Evolutionary conservation across 2,113 vertebrate species (phyloP).

Genomic region (Proterorhinus semilunaris): DNA sequence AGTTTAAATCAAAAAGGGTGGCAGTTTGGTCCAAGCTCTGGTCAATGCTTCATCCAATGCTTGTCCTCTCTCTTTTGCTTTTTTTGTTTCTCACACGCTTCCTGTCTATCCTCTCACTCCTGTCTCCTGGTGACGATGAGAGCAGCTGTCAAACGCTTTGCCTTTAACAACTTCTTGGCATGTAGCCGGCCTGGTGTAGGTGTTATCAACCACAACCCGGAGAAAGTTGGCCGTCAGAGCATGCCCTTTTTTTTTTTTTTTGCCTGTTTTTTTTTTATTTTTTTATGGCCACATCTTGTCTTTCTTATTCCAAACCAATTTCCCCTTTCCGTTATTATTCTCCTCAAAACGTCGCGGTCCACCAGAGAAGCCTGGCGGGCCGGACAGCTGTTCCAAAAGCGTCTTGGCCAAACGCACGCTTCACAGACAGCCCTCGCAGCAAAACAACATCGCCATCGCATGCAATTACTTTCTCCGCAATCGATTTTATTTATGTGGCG

Average conservation of each 20-base stretch:
- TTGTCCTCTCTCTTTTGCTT: constrained; percentile 17
- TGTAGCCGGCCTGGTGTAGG: constrained; percentile 40
- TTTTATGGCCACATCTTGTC: constrained; percentile 36
- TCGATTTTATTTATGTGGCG: constrained; percentile 48
- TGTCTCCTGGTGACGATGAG: constrained; percentile 16
- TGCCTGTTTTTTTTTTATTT: constrained; percentile 30
- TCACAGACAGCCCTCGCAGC: constrained; percentile 21
- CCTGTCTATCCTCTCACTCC: constrained; percentile 16
- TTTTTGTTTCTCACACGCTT: constrained; percentile 16
- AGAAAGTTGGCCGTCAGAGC: constrained; percentile 58
- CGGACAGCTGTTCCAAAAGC: constrained; percentile 44
- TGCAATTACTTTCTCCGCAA: constrained; percentile 47
- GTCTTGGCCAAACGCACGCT: constrained; percentile 33
- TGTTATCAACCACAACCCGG: constrained; percentile 62
- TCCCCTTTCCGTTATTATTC: constrained; percentile 39
- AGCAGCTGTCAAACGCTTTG: constrained; percentile 49
- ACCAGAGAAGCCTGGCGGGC: constrained; percentile 30
- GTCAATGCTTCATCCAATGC: too few relatives aligned
- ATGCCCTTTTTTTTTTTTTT: constrained; percentile 33
- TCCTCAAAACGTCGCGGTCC: constrained; percentile 19
- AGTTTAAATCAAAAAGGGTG: too few relatives aligned
- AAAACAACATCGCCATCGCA: constrained; percentile 19
- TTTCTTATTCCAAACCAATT: constrained; percentile 41
- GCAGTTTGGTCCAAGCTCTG: too few relatives aligned
- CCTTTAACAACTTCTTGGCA: constrained; percentile 42